Evolutionary conservation across 2,797 vertebrate genomes (phyloP).

Genomic region (Sebastes ruberrimus): DNA sequence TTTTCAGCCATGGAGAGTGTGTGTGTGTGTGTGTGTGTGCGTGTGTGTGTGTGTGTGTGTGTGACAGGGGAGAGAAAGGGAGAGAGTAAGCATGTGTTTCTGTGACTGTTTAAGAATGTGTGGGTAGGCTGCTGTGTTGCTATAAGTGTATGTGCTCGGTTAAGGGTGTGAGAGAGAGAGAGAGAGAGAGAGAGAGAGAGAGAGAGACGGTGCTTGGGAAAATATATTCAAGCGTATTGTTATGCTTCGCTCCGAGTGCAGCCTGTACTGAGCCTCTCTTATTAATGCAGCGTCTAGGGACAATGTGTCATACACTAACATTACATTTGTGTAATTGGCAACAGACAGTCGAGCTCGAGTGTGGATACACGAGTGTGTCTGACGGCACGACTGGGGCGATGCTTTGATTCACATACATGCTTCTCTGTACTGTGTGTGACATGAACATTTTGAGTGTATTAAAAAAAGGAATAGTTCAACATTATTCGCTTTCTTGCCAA

Average conservation of each 20-base stretch:
- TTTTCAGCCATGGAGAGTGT: constrained; percentile 48
- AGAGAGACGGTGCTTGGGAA: background rate
- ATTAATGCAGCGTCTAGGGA: constrained; percentile 34
- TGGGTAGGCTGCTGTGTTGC: constrained; percentile 14
- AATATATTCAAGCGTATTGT: constrained; percentile 17
- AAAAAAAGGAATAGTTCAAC: background rate
- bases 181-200: background rate
- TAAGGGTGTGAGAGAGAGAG: constrained; percentile 14
- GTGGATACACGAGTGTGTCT: background rate
- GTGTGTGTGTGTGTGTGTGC: constrained; percentile 4
- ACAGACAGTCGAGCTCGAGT: background rate
- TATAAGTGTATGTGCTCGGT: constrained; percentile 26
- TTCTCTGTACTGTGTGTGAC: background rate
- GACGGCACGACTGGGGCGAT: background rate
- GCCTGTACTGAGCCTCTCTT: constrained; percentile 30
- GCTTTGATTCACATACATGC: background rate
- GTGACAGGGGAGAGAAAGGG: background rate
- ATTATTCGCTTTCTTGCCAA: background rate
- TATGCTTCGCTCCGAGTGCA: constrained; percentile 23
- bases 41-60: constrained; percentile 3
- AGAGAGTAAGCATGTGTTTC: constrained; percentile 40
- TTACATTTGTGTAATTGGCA: constrained; percentile 19
- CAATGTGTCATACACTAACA: constrained; percentile 32
- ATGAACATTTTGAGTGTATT: background rate
- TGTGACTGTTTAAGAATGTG: constrained; percentile 48